Evolutionary conservation across 2,797 vertebrate species (phyloP), one percentile per base, ranked within the genome.

Genomic region (Anisognathus igniventris): DNA sequence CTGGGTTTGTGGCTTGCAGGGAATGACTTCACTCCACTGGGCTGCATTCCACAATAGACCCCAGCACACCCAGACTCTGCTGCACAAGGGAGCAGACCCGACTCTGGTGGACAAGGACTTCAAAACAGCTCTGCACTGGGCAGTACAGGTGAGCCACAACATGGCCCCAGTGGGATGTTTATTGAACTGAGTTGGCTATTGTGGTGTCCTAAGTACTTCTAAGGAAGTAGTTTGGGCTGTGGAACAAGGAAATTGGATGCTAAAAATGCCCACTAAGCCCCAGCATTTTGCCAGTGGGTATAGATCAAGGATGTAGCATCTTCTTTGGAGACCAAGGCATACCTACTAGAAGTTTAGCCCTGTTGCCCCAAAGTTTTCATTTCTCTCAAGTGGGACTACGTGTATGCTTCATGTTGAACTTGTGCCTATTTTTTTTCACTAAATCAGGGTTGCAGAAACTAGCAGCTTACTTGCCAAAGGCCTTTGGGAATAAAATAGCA

Each of bases 1-100:
- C 47, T 10, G 54, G 40, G 19, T 68, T 94, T 95, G n/a, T 97
- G 91, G 16, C 80, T 94, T 97, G 85, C 92, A 99, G 98, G 98
- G 98, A 48, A 99, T 99, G 98, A 98, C 98, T 5, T 98, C 98
- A 5, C 98, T 99, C 42, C 98, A 99, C 68, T 99, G 98, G 98
- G 98, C 98, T 27, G 98, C 98, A 8, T 99, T 99, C 95, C 98
- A 99, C 94, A 98, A 98, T 95, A 97, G 96, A 42, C 98, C 98
- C 6, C 98, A 98, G 66, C 98, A 99, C 28, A 98, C 98, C 10
- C 98, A 98, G 90, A 97, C 97, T 37, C 96, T 99, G 86, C 95
- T 99, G 95, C 98, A 98, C 90, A 98, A 98, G 82, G 98, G 98
- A 78, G 98, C 98, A 33, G 98, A 99, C 68, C 98, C 97, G 8